Base-by-base conservation (phyloP, 2,113 vertebrate species). In the Tenebrosternarchus preto region DNA sequence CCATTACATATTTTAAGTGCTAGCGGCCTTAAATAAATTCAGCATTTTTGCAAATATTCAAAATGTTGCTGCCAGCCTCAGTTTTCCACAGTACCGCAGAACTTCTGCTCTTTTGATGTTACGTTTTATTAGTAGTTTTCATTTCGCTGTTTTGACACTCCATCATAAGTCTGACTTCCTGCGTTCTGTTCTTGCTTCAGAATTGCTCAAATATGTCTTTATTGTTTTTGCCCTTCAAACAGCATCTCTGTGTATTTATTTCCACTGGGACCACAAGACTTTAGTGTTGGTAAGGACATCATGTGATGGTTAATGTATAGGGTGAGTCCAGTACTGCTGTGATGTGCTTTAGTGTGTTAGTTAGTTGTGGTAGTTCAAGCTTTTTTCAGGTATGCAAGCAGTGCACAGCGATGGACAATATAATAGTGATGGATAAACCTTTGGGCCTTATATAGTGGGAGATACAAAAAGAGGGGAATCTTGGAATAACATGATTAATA, bases 71-170 rank as follows among this genome's bases (percentile, higher is more conserved):
- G 81, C 43, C 60, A 77, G 66, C 74, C 63, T 78, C 69, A 84
- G 73, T 77, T 72, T 82, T 71, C 82, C 70, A 78, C 71, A 80
- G 43, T 22, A 59, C 76, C 67, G 53, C 80, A 61, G 46, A 73
- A 27, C 70, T 81, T 60, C 81, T 86, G 43, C 46, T 83, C 82
- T 5, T 90, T 90, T 89, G 87, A 90, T 89, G 85, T 88, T 84
- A 15, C 19, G 20, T 85, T 92, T 90, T 85, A 87, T 81, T 77
- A 84, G 78, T 80, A 29, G 80, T 82, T 88, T 81, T 85, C 56
- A 69, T 72, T 82, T 85, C 82, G 81, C 83, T 73, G 81, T 84
- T 50, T 83, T 78, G 75, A 72, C 72, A 5, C 12, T 66, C 55
- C 36, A 24, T 55, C 64, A 73, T 43, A 73, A 76, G n/a, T 46